Percentiles rank a stretch among this genome's conserved stretches.
Conservation (phyloP, 2,888 invertebrate species). For the Lordiphosa andalusiaca region DNA sequence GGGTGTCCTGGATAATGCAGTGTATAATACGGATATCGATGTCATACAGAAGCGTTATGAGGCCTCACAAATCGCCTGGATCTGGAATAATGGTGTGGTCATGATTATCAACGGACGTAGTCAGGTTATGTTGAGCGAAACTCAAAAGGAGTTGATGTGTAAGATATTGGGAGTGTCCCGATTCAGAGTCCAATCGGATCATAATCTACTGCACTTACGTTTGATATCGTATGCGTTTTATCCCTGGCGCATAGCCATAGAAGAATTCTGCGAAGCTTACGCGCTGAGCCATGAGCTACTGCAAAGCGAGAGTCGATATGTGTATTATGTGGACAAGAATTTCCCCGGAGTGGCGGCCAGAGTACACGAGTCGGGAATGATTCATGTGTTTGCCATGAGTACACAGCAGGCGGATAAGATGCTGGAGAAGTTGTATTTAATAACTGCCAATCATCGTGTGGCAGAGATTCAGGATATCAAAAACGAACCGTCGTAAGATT, state of each 20-base stretch:
- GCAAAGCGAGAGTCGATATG: constrained; percentile 1
- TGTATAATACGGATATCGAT: constrained; percentile 21
- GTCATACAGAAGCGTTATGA: constrained; percentile 34
- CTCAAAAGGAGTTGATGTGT: constrained; percentile 12
- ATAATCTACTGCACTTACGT: constrained; percentile 8
- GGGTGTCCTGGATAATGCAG: constrained; percentile 1
- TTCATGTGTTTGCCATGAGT: constrained; percentile 38
- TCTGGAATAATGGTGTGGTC: constrained; percentile 41
- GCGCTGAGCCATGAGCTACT: constrained; percentile 2
- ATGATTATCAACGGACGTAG: constrained; percentile 36
- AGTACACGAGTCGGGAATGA: constrained; percentile 29
- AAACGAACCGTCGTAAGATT: neutral
- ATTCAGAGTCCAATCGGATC: neutral
- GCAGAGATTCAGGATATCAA: neutral
- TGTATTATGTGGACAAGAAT: constrained; percentile 36
- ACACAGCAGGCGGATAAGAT: constrained; percentile 24
- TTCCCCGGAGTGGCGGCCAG: constrained; percentile 35
- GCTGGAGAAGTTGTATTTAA: constrained; percentile 27
- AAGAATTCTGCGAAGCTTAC: constrained; percentile 19
- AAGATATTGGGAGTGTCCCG: neutral
- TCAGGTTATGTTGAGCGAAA: constrained; percentile 13
- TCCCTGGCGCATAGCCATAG: constrained; percentile 31
- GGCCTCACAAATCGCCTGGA: constrained; percentile 30
- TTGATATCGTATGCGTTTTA: constrained; percentile 17
- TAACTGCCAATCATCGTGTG: constrained; percentile 36